phyloP scores from a whole-genome alignment of 2,888 invertebrate genomes.

The Ferdinandea cuprea region DNA sequence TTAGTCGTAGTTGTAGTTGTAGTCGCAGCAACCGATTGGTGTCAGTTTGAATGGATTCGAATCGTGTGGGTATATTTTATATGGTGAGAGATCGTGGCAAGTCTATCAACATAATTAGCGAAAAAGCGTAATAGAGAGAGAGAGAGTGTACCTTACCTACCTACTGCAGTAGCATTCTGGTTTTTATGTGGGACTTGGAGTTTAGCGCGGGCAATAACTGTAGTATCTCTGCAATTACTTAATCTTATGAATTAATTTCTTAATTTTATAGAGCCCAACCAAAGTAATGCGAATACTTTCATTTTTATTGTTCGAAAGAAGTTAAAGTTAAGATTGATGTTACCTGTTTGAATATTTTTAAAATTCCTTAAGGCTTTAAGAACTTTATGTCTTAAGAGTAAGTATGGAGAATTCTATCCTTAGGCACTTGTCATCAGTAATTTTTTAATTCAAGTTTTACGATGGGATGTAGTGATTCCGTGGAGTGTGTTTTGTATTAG shows the following conservation, averaged over 20 bases:
- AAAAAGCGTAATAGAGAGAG: constrained; percentile 47
- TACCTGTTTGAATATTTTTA: no score
- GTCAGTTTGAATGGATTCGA: constrained; percentile 59
- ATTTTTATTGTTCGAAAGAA: constrained; percentile 10
- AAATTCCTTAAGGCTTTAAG: no score
- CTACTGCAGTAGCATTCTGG: constrained; percentile 15
- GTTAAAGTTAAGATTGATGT: no score
- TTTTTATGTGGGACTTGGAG: constrained; percentile 43
- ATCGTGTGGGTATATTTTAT: constrained; percentile 25
- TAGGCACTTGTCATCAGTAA: no score
- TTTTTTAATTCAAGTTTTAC: no score
- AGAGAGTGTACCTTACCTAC: constrained; percentile 8
- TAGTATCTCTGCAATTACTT: constrained; percentile 38
- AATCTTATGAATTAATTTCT: constrained; percentile 56
- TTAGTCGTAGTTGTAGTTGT: constrained; percentile 22
- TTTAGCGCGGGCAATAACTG: constrained; percentile 9
- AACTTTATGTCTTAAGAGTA: no score
- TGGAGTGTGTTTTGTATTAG: no score
- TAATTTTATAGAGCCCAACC: constrained; percentile 31
- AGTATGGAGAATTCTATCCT: no score
- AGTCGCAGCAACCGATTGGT: constrained; percentile 40
- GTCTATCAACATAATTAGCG: constrained; percentile 50
- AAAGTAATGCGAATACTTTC: constrained; percentile 34
- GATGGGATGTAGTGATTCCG: no score
- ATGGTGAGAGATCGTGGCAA: constrained; percentile 60